phyloP scores from a whole-genome alignment of 2,113 vertebrate genomes.

The Suricata suricatta region DNA sequence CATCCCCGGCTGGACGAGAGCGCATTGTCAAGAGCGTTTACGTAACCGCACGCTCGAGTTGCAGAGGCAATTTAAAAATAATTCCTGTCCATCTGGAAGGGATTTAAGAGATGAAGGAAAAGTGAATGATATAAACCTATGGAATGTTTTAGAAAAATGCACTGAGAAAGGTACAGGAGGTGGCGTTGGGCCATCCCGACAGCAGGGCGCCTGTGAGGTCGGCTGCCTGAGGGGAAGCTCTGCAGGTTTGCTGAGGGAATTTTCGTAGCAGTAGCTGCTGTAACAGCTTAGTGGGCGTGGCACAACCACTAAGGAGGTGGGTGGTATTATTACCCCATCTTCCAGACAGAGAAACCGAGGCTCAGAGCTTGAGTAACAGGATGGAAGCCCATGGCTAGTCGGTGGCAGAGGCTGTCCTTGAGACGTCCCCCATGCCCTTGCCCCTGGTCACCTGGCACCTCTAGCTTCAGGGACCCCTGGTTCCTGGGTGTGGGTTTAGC shows the following conservation, averaged over 20 bases:
- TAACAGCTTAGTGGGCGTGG: background rate
- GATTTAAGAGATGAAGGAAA: slow-evolving; percentile 65
- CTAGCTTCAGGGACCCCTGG: background rate
- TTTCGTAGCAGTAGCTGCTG: background rate
- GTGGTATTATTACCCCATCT: accelerated
- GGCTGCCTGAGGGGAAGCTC: background rate
- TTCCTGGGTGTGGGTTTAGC: background rate
- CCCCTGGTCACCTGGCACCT: background rate
- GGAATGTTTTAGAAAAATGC: background rate
- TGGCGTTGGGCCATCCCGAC: background rate
- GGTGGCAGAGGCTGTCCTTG: background rate
- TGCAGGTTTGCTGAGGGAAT: background rate
- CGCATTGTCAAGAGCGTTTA: background rate
- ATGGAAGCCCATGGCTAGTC: background rate
- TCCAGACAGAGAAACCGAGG: background rate
- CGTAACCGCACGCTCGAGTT: slow-evolving; percentile 24
- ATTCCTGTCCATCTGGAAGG: slow-evolving; percentile 70
- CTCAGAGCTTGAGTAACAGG: background rate
- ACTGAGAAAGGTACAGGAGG: accelerated
- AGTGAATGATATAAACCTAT: background rate
- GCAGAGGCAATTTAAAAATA: slow-evolving; percentile 50
- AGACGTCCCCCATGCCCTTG: background rate
- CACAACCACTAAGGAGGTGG: background rate
- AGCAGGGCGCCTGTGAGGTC: background rate
- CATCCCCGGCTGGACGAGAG: slow-evolving; percentile 11